Evolutionary conservation across 2,113 vertebrate genomes (phyloP), one percentile per base, ranked within the genome.

Genomic region (Alligator sinensis): DNA sequence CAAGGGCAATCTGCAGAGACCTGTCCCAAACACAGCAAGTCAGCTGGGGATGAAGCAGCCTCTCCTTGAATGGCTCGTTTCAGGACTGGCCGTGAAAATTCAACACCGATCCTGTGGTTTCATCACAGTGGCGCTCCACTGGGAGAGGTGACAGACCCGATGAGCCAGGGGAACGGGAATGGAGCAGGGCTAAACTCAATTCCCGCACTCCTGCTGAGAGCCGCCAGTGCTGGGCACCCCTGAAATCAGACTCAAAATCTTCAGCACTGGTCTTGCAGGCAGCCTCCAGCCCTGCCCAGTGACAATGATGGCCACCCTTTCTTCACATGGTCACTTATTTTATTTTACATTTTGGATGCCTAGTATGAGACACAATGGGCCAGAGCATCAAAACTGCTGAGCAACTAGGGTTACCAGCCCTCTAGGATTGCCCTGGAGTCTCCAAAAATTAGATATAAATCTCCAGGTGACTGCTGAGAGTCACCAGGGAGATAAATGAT

Each of bases 1-100:
- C 0, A 3, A 63, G 28, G 0, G 1, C 28, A 18, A 85, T 6
- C 5, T 34, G 60, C 58, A 80, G 19, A 34, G 80, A 3, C 62
- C 24, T n/a, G 28, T n/a, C 74, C 62, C 62, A 62, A n/a, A 63
- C 15, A 4, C 61, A 27, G 11, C 27, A 6, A 22, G 62, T 63
- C 62, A 63, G 25, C 24, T 4, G 57, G 60, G 18, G 38, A 17
- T 8, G 54, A 78, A 79, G 58, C 0, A 4, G 79, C 19, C 1
- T 1, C 19, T 86, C 66, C 78, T 27, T 0, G 16, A 76, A 57
- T 24, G 11, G 4, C 4, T 58, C 11, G 0, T 14, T 70, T 92
- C 3, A 27, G 25, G 24, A 28, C 58, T 54, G 9, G 24, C 70
- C 57, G 4, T 5, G 28, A 80, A 55, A 62, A 80, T 38, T 34